A percentile compares a stretch with the other conserved stretches of the same genome.
Evolutionary conservation across 1,140 invertebrate genomes (phyloP).

Genomic region (Diabrotica virgifera): DNA sequence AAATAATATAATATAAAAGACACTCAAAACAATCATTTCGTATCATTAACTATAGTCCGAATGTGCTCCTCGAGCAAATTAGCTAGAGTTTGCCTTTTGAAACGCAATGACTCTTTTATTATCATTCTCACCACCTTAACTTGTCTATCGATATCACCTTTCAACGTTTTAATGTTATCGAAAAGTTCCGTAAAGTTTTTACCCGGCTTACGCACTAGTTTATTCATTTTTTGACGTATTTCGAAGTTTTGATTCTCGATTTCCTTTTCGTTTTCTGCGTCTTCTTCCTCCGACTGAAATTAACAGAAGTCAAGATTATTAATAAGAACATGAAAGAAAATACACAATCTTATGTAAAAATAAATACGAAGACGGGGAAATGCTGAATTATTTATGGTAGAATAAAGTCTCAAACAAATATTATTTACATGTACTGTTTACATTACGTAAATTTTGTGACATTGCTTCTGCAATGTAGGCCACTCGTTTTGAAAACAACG

Average conservation of each 20-base stretch:
- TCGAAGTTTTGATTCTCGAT: constrained; percentile 51
- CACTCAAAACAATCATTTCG: too few relatives aligned
- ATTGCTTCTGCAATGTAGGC: too few relatives aligned
- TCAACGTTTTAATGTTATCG: constrained; percentile 65
- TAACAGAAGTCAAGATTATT: too few relatives aligned
- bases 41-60: constrained; percentile 24
- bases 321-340: too few relatives aligned
- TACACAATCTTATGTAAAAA: too few relatives aligned
- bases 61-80: constrained; percentile 44
- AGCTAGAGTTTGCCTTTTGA: constrained; percentile 74
- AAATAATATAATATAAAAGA: too few relatives aligned
- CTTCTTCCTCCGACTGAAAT: constrained; percentile 4
- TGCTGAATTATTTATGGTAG: too few relatives aligned
- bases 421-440: too few relatives aligned
- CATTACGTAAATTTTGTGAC: too few relatives aligned
- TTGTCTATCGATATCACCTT: constrained; percentile 68
- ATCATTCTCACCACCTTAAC: constrained; percentile 70
- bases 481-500: too few relatives aligned
- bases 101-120: constrained; percentile 74
- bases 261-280: constrained; percentile 40
- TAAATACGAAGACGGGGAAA: too few relatives aligned
- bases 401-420: too few relatives aligned
- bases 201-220: constrained; percentile 51
- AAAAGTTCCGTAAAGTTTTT: constrained; percentile 69
- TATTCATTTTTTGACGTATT: constrained; percentile 55